Evolutionary conservation across 2,888 invertebrate genomes (phyloP), one percentile per base, ranked within the genome.

Genomic region (Sesia apiformis): DNA sequence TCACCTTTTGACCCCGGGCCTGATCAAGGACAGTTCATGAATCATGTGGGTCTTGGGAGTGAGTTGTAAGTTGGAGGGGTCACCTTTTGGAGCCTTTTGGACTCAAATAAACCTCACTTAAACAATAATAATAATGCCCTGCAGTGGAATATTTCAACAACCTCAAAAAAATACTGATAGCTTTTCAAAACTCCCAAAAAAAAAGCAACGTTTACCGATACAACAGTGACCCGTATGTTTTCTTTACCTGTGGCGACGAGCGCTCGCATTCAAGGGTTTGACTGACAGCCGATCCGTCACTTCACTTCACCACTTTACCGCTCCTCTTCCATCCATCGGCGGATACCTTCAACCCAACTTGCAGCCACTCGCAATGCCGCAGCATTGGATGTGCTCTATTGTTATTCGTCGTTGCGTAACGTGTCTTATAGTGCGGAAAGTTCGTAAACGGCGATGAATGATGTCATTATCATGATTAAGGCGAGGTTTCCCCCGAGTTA

Each of bases 401-500:
- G 5, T 46, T 51, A 53, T 49, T 60, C 51, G 49, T 63, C 64
- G 60, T 52, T 56, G 55, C 57, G 57, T 64, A 52, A 53, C 52
- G 52, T 40, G 53, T 53, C 43, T 55, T 49, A 52, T 53, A 54
- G 73, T 67, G 61, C 49, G 57, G 63, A 62, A 64, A 68, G 70
- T 74, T 73, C 71, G 78, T 78, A 74, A 77, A 74, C 71, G 70
- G 75, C 82, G 82, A 87, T 76, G 81, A 77, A 86, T 84, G 85
- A 79, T 75, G 80, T 84, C 82, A 76, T 87, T 86, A 85, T 66
- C 62, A 72, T 85, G 86, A 86, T 84, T 81, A 80, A 85, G 75
- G 75, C 70, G 70, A 72, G 81, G 80, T 76, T 71, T 69, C 71
- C 71, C 67, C 54, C 51, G 73, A 78, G 84, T 80, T 83, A 83